These are phyloP conservation scores for Tangara arthus DNA, from an alignment of 2,797 vertebrate species.

Conservation along the genomic window DNA sequence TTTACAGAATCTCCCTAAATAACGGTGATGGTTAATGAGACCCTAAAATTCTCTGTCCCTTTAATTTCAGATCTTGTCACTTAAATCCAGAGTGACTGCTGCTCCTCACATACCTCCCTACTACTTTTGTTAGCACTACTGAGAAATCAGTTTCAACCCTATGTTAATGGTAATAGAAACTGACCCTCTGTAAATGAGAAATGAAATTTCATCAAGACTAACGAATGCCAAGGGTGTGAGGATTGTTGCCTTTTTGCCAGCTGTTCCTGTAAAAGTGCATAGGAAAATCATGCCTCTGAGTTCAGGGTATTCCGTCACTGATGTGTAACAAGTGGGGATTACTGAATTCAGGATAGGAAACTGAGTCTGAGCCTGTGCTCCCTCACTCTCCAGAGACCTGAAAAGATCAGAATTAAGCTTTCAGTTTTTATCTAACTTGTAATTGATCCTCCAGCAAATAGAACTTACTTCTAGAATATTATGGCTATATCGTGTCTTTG, in stretches of 20 bases:
- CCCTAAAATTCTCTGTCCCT: not conserved
- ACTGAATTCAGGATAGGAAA: not conserved
- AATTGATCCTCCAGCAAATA: not conserved
- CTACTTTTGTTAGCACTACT: not conserved
- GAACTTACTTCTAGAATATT: not conserved
- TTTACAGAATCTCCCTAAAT: not conserved
- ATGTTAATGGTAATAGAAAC: not conserved
- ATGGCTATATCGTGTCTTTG: not conserved
- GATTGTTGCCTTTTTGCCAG: not conserved
- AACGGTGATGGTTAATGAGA: not conserved
- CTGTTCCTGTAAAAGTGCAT: not conserved
- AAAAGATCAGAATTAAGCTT: not conserved
- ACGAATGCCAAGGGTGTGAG: not conserved
- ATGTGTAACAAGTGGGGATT: not conserved
- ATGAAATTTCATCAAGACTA: not conserved
- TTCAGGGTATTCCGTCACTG: not conserved
- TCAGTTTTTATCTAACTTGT: not conserved
- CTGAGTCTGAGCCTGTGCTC: not conserved
- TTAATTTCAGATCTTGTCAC: not conserved
- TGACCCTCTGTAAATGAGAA: not conserved
- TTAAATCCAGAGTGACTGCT: not conserved
- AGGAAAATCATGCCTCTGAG: not conserved
- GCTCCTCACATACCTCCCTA: not conserved
- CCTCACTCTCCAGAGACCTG: not conserved
- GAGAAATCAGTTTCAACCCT: not conserved